Evolutionary conservation across 2,113 vertebrate genomes (phyloP), one percentile per base, ranked within the genome.

Genomic region (Danionella cerebrum): DNA sequence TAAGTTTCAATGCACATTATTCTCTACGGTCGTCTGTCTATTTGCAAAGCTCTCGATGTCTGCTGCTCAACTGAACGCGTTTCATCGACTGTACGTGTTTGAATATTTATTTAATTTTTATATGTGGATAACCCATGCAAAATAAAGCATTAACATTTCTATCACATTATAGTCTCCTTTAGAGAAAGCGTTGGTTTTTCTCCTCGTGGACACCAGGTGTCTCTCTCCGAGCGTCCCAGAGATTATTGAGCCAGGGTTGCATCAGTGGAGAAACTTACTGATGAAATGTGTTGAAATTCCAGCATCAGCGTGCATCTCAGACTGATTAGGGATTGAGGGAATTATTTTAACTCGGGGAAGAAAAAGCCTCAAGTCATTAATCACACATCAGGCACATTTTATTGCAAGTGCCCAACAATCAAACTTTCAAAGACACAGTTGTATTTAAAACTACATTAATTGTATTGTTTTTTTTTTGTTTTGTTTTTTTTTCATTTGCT

Each of bases 201-300:
- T 58, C 7, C 18, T 44, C 12, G 3, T 52, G 4, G 29, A 74
- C 85, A 74, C 39, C 39, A 74, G 83, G 74, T 27, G 81, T 71
- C 67, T 57, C 55, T 66, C 19, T 67, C 29, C 33, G 51, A n/a
- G n/a, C n/a, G 72, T 64, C 13, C 48, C 3, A 2, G 24, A 0
- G 33, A 38, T 21, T 52, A 58, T 82, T 81, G 70, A 74, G 60
- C 45, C 3, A 29, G 0, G 74, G 75, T 85, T 86, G 74, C 82
- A 31, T 82, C 79, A 85, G 78, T 64, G 42, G 57, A 60, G 53
- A 39, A 45, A 59, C 65, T 51, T 22, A 41, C 67, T 85, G 83
- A 85, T 81, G 82, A 82, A 84, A 86, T 53, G 60, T 25, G 12
- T 53, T 77, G 78, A 79, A 79, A 80, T 53, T 33, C 29, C 57